Evolutionary conservation across 2,888 invertebrate species (phyloP).

Genomic region (Cecidostiba fungosa): DNA sequence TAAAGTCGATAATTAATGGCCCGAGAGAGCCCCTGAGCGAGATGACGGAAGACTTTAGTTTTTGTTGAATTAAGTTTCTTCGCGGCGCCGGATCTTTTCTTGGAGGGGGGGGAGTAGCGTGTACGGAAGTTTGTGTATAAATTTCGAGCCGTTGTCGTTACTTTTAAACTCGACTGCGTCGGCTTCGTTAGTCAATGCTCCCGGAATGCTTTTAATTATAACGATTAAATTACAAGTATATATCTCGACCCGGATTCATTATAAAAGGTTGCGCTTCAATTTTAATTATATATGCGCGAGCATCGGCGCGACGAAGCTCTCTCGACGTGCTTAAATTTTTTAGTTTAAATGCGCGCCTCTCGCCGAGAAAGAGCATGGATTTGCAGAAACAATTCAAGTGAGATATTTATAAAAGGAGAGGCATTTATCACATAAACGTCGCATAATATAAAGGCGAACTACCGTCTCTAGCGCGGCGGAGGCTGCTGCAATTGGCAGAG

Average conservation of each 20-base stretch:
- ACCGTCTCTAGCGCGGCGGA: neutral
- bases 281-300: too few species aligned
- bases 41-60: constrained; percentile 25
- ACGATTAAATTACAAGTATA: neutral
- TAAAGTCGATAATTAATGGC: constrained; percentile 59
- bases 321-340: neutral
- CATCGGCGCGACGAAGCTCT: too few species aligned
- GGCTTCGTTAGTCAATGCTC: neutral
- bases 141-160: constrained; percentile 1
- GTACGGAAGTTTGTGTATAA: neutral
- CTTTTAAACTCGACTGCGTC: neutral
- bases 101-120: neutral
- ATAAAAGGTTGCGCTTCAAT: too few species aligned
- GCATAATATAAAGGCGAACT: constrained; percentile 28
- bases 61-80: constrained; percentile 24
- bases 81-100: neutral
- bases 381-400: constrained; percentile 5
- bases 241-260: too few species aligned
- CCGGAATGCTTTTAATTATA: neutral
- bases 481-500: constrained; percentile 53
- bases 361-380: too few species aligned
- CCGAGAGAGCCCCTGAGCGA: too few species aligned
- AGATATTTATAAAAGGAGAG: constrained; percentile 18
- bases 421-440: constrained; percentile 52
- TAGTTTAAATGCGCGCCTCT: too few species aligned